These are phyloP conservation scores for Psilopogon haemacephalus DNA, from an alignment of 2,113 vertebrate species.

Conservation along the genomic window DNA sequence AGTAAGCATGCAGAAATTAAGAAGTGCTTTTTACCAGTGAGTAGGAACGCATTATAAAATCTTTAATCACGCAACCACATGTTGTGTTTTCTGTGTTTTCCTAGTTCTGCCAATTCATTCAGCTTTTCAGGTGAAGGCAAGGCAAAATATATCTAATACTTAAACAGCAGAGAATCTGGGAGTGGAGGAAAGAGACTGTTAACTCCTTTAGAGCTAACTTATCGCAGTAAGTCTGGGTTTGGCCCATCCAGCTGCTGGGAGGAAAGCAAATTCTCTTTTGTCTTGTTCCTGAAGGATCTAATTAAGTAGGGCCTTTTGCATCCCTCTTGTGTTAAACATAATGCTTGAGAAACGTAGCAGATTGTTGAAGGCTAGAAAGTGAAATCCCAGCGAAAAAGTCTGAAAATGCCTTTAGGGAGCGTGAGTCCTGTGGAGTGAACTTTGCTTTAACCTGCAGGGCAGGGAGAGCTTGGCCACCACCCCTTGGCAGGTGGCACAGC, in stretches of 20 bases:
- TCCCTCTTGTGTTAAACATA: background rate
- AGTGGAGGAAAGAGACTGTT: background rate
- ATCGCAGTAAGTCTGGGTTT: background rate
- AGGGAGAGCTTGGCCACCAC: no score
- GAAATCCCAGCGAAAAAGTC: background rate
- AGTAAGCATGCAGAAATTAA: conserved; percentile 1
- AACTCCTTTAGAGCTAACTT: background rate
- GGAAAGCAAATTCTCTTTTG: background rate
- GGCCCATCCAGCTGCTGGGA: background rate
- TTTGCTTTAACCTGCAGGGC: accelerated
- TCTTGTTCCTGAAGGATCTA: background rate
- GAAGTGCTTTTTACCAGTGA: background rate
- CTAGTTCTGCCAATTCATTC: background rate
- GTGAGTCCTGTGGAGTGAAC: background rate
- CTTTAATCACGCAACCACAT: background rate
- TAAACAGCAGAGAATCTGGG: background rate
- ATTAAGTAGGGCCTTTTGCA: background rate
- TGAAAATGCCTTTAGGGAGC: background rate
- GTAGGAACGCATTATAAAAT: background rate
- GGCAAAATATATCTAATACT: background rate
- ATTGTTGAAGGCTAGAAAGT: background rate
- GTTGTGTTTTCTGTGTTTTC: background rate
- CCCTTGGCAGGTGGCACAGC: background rate
- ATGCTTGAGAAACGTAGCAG: background rate
- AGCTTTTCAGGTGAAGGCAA: background rate